A percentile compares a stretch with the other conserved stretches of the same genome.
Conservation (phyloP, 2,113 vertebrate genomes). For the Irena cyanogastra region DNA sequence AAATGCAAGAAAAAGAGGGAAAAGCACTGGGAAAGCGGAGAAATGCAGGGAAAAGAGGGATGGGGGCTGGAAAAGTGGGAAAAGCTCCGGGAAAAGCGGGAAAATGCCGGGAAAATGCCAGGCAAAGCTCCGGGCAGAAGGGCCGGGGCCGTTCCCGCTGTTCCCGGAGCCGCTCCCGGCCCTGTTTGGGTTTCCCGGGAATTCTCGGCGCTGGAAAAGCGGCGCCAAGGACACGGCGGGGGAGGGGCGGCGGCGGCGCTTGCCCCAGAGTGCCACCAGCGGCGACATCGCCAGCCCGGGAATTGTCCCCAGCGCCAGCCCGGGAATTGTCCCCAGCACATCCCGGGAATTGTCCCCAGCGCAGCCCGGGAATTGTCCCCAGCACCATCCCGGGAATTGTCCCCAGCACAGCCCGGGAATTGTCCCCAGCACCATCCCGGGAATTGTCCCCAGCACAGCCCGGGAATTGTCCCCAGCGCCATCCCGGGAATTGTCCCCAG, state of each 20-base stretch:
- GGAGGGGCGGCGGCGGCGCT: neutral
- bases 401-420: neutral
- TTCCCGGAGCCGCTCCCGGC: neutral
- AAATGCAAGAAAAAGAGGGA: neutral
- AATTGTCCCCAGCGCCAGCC: too few species aligned
- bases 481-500: neutral
- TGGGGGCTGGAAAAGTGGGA: neutral
- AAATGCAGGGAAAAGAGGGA: neutral
- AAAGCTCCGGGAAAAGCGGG: neutral
- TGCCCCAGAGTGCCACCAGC: neutral
- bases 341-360: too few species aligned
- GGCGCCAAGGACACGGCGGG: neutral
- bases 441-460: neutral
- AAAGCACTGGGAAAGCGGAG: rapidly evolving
- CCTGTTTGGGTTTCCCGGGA: neutral
- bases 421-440: neutral
- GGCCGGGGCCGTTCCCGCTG: neutral
- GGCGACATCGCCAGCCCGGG: neutral
- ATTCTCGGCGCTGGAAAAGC: neutral
- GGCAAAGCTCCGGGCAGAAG: neutral
- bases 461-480: neutral
- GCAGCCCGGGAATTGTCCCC: too few species aligned
- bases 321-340: neutral
- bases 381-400: too few species aligned
- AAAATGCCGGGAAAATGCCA: too few species aligned